Percentiles rank a stretch among this genome's conserved stretches.
Evolutionary conservation across 2,113 vertebrate species (phyloP).

Genomic region (Nothoprocta pentlandii): DNA sequence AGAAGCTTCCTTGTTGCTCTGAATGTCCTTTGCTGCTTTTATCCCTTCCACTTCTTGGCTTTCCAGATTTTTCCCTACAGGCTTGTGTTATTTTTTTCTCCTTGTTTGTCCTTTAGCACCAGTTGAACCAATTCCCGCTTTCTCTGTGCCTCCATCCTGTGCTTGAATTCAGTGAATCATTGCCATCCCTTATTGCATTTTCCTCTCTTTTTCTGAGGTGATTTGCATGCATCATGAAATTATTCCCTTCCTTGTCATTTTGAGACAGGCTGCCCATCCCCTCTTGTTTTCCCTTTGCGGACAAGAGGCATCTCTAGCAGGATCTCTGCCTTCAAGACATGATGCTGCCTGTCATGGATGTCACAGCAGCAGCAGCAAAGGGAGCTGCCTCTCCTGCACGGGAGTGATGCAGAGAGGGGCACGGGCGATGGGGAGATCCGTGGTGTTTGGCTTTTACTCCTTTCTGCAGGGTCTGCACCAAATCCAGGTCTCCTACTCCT

Average conservation of each 20-base stretch:
- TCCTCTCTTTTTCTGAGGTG: not conserved
- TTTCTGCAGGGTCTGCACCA: not conserved
- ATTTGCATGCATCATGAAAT: not conserved
- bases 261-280: not conserved
- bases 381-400: not conserved
- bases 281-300: not conserved
- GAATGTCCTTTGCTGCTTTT: rapidly evolving
- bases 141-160: not conserved
- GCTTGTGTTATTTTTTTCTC: not conserved
- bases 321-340: not conserved
- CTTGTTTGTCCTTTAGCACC: not conserved
- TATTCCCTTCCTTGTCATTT: not conserved
- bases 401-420: not conserved
- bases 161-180: not conserved
- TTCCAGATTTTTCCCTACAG: not conserved
- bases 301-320: not conserved
- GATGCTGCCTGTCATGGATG: not conserved
- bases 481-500: not conserved
- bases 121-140: not conserved
- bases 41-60: not conserved
- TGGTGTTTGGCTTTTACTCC: not conserved
- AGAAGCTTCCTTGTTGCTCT: not conserved
- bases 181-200: not conserved
- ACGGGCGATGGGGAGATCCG: not conserved
- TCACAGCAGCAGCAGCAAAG: rapidly evolving